phyloP scores from a whole-genome alignment of 2,113 vertebrate genomes.

The Aspiorhynchus laticeps region DNA sequence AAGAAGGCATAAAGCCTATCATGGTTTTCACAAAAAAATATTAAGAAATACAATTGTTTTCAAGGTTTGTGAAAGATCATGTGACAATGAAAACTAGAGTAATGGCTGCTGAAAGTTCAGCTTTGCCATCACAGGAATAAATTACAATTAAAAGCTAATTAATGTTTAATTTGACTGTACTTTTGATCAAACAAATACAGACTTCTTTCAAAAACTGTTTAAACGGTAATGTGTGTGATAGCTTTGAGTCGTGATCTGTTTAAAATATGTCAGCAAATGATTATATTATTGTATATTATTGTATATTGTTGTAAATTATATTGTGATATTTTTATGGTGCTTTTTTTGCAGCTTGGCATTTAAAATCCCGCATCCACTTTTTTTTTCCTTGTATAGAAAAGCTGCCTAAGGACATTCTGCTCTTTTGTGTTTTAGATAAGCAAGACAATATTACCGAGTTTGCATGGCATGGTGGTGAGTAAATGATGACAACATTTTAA shows the following conservation, averaged over 20 bases:
- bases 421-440: neutral
- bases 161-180: no score
- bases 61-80: neutral
- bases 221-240: neutral
- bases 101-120: no score
- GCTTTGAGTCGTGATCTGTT: neutral
- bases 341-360: no score
- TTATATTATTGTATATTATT: no score
- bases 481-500: neutral
- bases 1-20: neutral
- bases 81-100: no score
- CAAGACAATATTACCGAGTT: neutral
- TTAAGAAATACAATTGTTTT: neutral
- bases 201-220: no score
- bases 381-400: neutral
- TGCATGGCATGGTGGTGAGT: neutral
- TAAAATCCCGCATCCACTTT: neutral
- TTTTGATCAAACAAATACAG: no score
- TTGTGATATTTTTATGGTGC: no score
- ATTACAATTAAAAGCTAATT: no score
- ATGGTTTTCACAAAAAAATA: neutral
- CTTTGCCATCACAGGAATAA: no score
- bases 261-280: neutral
- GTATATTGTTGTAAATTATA: no score
- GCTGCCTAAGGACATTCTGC: conserved; percentile 2